Evolutionary conservation across 2,888 invertebrate species (phyloP).

Genomic region (Leptothorax acervorum): DNA sequence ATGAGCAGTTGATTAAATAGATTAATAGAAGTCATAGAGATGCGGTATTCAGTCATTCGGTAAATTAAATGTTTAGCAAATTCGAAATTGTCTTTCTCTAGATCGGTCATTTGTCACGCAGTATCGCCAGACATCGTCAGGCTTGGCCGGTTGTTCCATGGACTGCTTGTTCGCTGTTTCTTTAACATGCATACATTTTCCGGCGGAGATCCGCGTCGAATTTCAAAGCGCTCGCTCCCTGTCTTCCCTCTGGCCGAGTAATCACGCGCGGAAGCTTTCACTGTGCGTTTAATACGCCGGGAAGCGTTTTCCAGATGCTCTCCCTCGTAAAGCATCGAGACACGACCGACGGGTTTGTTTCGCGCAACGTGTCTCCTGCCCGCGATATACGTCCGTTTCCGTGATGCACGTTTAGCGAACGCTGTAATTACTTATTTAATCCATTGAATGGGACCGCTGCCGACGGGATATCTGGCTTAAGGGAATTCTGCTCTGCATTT

Average conservation of each 20-base stretch:
- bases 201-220: constrained; percentile 64
- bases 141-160: neutral
- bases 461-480: neutral
- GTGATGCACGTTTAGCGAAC: constrained; percentile 16
- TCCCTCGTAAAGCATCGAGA: constrained; percentile 54
- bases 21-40: neutral
- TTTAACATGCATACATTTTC: constrained; percentile 38
- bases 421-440: constrained; percentile 43
- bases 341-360: constrained; percentile 16
- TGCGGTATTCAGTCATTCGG: neutral
- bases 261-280: constrained; percentile 46
- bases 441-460: constrained; percentile 1
- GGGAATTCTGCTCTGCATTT: neutral
- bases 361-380: constrained; percentile 9
- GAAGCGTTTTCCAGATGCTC: constrained; percentile 71
- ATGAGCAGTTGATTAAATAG: neutral
- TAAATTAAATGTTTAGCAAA: neutral
- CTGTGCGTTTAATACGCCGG: constrained; percentile 29
- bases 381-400: constrained; percentile 20
- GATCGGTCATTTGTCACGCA: constrained; percentile 23
- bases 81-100: neutral
- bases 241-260: constrained; percentile 21
- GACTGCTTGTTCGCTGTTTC: constrained; percentile 44
- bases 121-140: neutral
- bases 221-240: constrained; percentile 71